phyloP scores from a whole-genome alignment of 2,113 vertebrate genomes.

The Nannospalax galili region DNA sequence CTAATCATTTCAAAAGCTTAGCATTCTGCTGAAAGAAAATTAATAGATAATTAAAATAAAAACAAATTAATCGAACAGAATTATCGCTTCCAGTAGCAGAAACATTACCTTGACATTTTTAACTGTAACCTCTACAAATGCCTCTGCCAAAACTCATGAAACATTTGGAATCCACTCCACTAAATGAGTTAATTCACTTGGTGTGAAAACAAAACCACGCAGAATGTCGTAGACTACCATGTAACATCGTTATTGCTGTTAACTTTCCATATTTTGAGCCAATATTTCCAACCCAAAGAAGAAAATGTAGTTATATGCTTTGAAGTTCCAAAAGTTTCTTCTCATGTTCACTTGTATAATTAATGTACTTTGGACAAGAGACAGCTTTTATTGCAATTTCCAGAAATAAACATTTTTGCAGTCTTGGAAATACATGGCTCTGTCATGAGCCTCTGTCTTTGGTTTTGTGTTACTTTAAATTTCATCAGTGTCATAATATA shows the following conservation, averaged over 20 bases:
- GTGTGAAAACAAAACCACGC: neutral
- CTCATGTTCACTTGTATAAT: conserved; percentile 20
- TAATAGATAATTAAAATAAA: neutral
- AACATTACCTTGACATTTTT: neutral
- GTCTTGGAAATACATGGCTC: neutral
- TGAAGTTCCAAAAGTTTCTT: conserved; percentile 23
- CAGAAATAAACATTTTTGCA: neutral
- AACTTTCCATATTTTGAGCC: neutral
- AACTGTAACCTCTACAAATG: neutral
- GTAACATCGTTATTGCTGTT: neutral
- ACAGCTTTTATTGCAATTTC: neutral
- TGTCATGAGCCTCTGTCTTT: neutral
- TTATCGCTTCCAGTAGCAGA: neutral
- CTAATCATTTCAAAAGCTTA: neutral
- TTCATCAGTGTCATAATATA: neutral
- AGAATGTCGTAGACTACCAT: conserved; percentile 48
- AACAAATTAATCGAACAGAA: neutral
- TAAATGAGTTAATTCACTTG: conserved; percentile 49
- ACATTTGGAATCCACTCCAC: neutral
- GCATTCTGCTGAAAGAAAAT: neutral
- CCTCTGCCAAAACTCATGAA: conserved; percentile 48
- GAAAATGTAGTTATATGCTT: neutral
- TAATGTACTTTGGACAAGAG: neutral
- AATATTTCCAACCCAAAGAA: neutral
- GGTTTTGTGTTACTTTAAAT: neutral